These are phyloP conservation scores for Pygoscelis antarcticus DNA, from an alignment of 2,113 vertebrate species.

Conservation along the genomic window DNA sequence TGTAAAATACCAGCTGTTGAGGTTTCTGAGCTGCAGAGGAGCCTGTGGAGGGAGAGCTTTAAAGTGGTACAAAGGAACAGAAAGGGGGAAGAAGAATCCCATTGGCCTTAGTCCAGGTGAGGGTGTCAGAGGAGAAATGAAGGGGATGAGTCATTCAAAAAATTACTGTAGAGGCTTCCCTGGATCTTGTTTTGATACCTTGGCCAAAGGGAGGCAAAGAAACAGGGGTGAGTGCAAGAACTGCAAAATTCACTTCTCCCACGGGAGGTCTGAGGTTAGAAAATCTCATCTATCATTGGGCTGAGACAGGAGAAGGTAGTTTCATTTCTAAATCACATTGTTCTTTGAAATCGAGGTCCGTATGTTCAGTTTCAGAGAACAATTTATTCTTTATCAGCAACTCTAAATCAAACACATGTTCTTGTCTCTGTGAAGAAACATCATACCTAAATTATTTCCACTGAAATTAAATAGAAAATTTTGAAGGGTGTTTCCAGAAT, in stretches of 20 bases:
- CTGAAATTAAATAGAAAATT: neutral
- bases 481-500: neutral
- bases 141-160: neutral
- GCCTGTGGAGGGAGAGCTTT: neutral
- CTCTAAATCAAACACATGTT: neutral
- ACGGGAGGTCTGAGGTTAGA: neutral
- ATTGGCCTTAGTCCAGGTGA: neutral
- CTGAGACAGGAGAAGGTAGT: neutral
- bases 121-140: neutral
- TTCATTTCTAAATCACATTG: neutral
- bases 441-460: neutral
- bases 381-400: neutral
- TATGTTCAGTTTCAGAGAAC: neutral
- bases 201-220: neutral
- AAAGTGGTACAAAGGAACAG: neutral
- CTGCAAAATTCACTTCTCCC: neutral
- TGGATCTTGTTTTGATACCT: neutral
- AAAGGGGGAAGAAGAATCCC: neutral
- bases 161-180: neutral
- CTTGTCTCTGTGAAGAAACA: neutral
- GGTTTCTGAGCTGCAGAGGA: neutral
- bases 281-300: neutral
- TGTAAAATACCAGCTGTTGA: neutral
- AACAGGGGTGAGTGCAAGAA: neutral
- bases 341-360: neutral